These are phyloP conservation scores for Mastacembelus armatus DNA, from an alignment of 2,797 vertebrate species.

Conservation along the genomic window DNA sequence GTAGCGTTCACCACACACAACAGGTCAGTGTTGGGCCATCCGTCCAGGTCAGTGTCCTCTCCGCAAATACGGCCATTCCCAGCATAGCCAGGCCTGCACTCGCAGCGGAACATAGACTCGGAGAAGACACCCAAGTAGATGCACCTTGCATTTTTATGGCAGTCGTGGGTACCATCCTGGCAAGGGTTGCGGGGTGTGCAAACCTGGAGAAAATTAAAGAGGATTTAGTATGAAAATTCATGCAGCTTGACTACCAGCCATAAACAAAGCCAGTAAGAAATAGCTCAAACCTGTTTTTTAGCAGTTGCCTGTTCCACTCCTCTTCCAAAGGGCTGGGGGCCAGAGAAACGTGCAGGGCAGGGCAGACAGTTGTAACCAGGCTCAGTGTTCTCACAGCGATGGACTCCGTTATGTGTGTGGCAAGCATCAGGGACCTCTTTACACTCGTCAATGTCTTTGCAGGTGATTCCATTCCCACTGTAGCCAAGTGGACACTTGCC, in stretches of 20 bases:
- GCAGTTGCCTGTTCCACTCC: conserved; percentile 90
- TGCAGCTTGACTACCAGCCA: background rate
- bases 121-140: conserved; percentile 96
- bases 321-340: conserved; percentile 92
- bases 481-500: conserved; percentile 93
- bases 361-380: conserved; percentile 97
- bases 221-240: conserved; percentile 36
- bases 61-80: conserved; percentile 97
- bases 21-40: conserved; percentile 95
- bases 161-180: conserved; percentile 93
- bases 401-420: conserved; percentile 89
- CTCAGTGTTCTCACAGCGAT: conserved; percentile 94
- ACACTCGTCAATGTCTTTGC: conserved; percentile 96
- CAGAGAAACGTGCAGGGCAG: conserved; percentile 93
- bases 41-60: conserved; percentile 95
- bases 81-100: conserved; percentile 97
- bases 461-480: conserved; percentile 90
- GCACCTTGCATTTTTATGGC: conserved; percentile 97
- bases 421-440: conserved; percentile 94
- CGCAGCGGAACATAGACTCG: conserved; percentile 96
- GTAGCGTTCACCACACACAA: conserved; percentile 96
- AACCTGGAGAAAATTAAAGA: conserved; percentile 81
- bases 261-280: conserved; percentile 17
- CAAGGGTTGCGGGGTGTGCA: conserved; percentile 96
- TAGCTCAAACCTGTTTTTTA: conserved; percentile 91